A percentile compares a stretch with the other conserved stretches of the same genome.
Evolutionary conservation across 1,140 invertebrate genomes (phyloP).

Genomic region (Macrotrachela quadricornifera): DNA sequence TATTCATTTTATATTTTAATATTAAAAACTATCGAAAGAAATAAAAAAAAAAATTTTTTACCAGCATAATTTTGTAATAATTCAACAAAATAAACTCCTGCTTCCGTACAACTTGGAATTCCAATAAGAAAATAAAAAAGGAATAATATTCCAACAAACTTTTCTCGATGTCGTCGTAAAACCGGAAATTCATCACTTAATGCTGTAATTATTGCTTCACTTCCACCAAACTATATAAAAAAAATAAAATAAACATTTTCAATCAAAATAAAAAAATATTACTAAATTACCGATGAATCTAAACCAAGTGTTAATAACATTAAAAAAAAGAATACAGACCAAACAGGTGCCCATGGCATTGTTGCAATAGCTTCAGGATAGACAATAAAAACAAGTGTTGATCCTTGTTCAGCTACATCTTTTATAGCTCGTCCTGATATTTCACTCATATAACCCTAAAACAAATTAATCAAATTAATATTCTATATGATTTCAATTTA

Average conservation of each 20-base stretch:
- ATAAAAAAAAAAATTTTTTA: no score
- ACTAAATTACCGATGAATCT: constrained; percentile 14
- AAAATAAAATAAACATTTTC: no score
- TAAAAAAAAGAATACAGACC: constrained; percentile 6
- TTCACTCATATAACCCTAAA: constrained; percentile 58
- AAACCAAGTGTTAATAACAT: constrained; percentile 4
- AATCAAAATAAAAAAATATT: neutral
- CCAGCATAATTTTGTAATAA: no score
- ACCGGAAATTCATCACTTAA: constrained; percentile 81
- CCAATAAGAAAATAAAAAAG: constrained; percentile 77
- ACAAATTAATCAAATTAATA: no score
- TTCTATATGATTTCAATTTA: no score
- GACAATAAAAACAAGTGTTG: constrained; percentile 59
- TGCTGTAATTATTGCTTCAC: constrained; percentile 90
- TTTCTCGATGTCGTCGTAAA: constrained; percentile 66
- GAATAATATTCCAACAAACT: constrained; percentile 67
- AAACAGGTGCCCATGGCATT: constrained; percentile 38
- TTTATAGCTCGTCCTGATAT: constrained; percentile 56
- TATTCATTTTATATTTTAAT: constrained; percentile 77
- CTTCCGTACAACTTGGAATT: constrained; percentile 65
- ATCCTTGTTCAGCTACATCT: constrained; percentile 61
- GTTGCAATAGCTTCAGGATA: constrained; percentile 71
- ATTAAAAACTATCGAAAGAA: no score
- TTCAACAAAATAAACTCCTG: no score
- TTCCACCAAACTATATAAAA: constrained; percentile 68